A percentile compares a stretch with the other conserved stretches of the same genome.
These are phyloP conservation scores for Aleadryas rufinucha DNA, from an alignment of 2,113 vertebrate species.

Conservation along the genomic window DNA sequence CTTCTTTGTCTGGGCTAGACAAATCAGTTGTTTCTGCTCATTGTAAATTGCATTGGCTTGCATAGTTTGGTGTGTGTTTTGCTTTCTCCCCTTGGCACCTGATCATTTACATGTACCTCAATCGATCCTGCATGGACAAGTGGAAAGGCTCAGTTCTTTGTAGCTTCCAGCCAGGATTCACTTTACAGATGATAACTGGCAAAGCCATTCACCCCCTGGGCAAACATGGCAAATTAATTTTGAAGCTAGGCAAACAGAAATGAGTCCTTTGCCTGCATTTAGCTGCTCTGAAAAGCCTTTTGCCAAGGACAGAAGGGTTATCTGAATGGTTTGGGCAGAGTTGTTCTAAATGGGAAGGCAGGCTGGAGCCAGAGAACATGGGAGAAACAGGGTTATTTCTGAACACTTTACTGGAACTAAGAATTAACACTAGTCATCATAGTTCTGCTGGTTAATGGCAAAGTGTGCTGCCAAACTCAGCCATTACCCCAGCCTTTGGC, in stretches of 20 bases:
- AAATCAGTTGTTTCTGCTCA: neutral
- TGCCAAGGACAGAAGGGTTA: neutral
- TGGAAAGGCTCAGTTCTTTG: neutral
- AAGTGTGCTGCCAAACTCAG: neutral
- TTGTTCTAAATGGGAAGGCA: neutral
- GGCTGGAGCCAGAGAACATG: neutral
- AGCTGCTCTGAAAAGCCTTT: neutral
- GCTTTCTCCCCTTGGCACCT: neutral
- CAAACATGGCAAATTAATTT: neutral
- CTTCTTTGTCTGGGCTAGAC: neutral
- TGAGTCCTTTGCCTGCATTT: neutral
- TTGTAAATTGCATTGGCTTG: neutral
- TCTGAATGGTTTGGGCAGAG: neutral
- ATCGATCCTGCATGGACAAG: neutral
- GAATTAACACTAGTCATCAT: neutral
- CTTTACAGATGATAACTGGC: neutral
- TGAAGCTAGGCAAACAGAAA: neutral
- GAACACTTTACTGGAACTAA: constrained; percentile 11
- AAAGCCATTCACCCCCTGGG: neutral
- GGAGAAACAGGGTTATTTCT: constrained; percentile 1
- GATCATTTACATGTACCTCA: neutral
- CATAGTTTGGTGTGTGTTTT: neutral
- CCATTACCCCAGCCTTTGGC: neutral
- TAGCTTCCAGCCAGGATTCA: neutral
- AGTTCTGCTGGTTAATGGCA: neutral